Base-by-base conservation (phyloP, 92 coral and sea anemone species). In the Zoanthus sansibaricus region DNA sequence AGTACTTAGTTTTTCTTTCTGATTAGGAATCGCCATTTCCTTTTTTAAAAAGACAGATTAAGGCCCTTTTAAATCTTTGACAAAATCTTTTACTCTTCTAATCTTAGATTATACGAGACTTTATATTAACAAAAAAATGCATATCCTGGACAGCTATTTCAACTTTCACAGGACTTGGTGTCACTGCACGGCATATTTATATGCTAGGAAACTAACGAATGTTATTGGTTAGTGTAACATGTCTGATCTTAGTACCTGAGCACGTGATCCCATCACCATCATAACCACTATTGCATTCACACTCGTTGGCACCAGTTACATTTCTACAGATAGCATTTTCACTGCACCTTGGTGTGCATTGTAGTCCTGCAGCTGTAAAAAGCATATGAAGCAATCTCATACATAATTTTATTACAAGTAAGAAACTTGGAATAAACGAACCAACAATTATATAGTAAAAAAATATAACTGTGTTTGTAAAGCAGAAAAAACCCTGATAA, bases 251-350 rank as follows among this genome's bases (percentile, higher is more conserved):
- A 69, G 11, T 88, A 88, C 91, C 91, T 58, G 46, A 3, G 82
- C 91, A 88, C 11, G 52, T 51, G 49, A 58, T 54, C 71, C 90
- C 90, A 71, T 87, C 86, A 58, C 90, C 86, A 47, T 11, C 21
- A 33, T 64, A 87, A 17, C 89, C 89, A 46, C 42, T 45, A 47
- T 87, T 77, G 44, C 89, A 87, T 13, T 14, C 64, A n/a, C 89
- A 87, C 33, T 31, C 32, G 18, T 48, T 76, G 11, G 6, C 11
- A 14, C 89, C 86, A n/a, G 46, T 47, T 16, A 17, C 13, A 68
- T 67, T 70, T 47, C 42, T 12, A 49, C 89, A 87, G 48, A 55
- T 52, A 13, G 86, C 79, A n/a, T 87, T n/a, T 14, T 6, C 58
- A 52, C 59, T 52, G 44, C 86, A 78, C 25, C 33, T 45, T 55